Conservation (phyloP, 2,797 vertebrate genomes). For the Arremon aurantiirostris region DNA sequence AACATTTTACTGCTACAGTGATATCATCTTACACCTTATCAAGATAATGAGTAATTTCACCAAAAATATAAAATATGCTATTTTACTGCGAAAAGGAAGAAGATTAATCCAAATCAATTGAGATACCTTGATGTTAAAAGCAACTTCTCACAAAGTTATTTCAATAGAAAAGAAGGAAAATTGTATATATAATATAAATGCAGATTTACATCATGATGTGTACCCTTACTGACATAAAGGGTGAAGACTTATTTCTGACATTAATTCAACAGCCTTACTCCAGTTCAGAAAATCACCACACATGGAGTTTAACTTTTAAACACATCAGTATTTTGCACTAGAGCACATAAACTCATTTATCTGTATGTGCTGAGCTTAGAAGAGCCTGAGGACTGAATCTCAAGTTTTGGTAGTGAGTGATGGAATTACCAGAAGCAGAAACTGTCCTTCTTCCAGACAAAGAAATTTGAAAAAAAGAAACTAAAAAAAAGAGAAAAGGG, state of each 20-base stretch:
- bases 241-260: background rate
- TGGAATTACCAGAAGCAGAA: background rate
- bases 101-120: background rate
- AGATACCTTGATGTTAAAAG: background rate
- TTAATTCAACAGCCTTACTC: background rate
- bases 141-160: background rate
- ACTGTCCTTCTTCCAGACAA: background rate
- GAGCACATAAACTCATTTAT: background rate
- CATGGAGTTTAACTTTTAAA: background rate
- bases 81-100: background rate
- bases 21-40: background rate
- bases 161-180: background rate
- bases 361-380: background rate
- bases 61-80: background rate
- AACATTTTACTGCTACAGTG: background rate
- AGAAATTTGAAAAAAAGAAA: background rate
- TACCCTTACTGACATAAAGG: background rate
- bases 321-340: background rate
- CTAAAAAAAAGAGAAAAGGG: background rate
- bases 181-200: background rate
- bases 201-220: background rate
- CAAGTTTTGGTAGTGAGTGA: background rate
- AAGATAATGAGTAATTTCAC: background rate
- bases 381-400: background rate
- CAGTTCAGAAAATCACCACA: background rate